Conservation (phyloP, 1,140 invertebrate species). For the Schlechtendalia chinensis region DNA sequence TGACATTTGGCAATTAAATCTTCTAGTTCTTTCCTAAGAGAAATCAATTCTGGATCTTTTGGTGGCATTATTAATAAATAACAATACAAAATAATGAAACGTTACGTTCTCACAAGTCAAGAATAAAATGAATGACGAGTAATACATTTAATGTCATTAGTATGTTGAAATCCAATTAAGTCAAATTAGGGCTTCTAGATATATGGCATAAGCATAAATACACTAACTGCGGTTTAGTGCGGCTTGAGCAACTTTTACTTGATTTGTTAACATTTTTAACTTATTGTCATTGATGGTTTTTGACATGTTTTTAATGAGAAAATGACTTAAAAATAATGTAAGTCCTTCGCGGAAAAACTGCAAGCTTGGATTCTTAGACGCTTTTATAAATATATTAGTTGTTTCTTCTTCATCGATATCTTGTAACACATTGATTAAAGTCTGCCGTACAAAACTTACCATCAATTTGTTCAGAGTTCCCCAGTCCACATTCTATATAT, state of each 20-base stretch:
- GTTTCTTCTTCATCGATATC: constrained; percentile 62
- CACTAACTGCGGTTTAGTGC: constrained; percentile 11
- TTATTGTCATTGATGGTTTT: constrained; percentile 59
- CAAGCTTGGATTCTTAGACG: constrained; percentile 67
- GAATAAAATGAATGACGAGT: constrained; percentile 10
- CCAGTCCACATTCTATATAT: constrained; percentile 46
- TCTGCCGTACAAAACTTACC: constrained; percentile 69
- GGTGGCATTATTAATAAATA: constrained; percentile 59
- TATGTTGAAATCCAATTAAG: constrained; percentile 37
- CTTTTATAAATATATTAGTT: constrained; percentile 66
- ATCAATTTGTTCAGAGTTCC: constrained; percentile 64
- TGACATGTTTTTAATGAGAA: constrained; percentile 66
- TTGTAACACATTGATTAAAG: constrained; percentile 69
- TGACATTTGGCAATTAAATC: constrained; percentile 71
- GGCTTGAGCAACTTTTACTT: constrained; percentile 33
- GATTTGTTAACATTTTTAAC: constrained; percentile 53
- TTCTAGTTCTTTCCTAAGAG: constrained; percentile 75
- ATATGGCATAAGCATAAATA: background rate
- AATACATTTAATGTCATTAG: constrained; percentile 39
- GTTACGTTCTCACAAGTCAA: constrained; percentile 22
- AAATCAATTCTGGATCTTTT: constrained; percentile 73
- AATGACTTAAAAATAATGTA: constrained; percentile 76
- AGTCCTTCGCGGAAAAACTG: constrained; percentile 73
- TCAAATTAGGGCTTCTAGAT: constrained; percentile 41
- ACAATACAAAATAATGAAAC: constrained; percentile 38